Evolutionary conservation across 2,888 invertebrate genomes (phyloP).

Genomic region (Anaspis maculata): DNA sequence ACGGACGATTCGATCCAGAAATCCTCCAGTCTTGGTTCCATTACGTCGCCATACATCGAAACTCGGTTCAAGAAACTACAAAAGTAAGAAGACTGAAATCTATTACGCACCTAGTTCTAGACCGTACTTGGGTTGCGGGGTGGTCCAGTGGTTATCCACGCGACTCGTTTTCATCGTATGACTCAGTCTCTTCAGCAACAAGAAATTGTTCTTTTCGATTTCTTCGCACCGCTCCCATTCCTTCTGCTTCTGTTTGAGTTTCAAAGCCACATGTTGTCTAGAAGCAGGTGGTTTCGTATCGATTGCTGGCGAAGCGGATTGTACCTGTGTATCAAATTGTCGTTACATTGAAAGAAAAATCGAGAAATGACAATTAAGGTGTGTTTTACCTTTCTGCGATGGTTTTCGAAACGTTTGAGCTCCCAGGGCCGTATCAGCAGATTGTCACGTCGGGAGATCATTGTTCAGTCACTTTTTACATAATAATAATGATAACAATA

Average conservation of each 20-base stretch:
- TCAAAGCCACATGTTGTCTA: conserved; percentile 57
- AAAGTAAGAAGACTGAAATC: no score
- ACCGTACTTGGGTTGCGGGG: conserved; percentile 52
- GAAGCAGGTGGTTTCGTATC: conserved; percentile 55
- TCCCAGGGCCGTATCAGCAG: conserved; percentile 64
- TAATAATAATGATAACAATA: no score
- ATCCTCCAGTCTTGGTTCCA: conserved; percentile 12
- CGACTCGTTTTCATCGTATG: conserved; percentile 59
- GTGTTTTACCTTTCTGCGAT: conserved; percentile 53
- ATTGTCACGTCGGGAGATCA: conserved; percentile 66
- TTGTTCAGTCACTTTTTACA: no score
- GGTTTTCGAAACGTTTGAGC: conserved; percentile 58
- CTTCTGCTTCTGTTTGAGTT: conserved; percentile 60
- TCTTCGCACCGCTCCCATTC: conserved; percentile 57
- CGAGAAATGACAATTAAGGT: conserved; percentile 1
- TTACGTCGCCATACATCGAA: conserved; percentile 18
- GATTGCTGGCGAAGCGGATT: conserved; percentile 57
- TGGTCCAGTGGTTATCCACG: conserved; percentile 59
- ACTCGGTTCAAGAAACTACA: conserved; percentile 8
- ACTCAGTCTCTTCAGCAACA: conserved; percentile 57
- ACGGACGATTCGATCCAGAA: conserved; percentile 13
- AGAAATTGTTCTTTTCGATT: conserved; percentile 61
- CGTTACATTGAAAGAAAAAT: conserved; percentile 1
- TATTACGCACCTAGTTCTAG: conserved; percentile 2
- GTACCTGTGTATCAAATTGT: conserved; percentile 42